Conservation (phyloP, 2,113 vertebrate species). For the Hippocampus zosterae region DNA sequence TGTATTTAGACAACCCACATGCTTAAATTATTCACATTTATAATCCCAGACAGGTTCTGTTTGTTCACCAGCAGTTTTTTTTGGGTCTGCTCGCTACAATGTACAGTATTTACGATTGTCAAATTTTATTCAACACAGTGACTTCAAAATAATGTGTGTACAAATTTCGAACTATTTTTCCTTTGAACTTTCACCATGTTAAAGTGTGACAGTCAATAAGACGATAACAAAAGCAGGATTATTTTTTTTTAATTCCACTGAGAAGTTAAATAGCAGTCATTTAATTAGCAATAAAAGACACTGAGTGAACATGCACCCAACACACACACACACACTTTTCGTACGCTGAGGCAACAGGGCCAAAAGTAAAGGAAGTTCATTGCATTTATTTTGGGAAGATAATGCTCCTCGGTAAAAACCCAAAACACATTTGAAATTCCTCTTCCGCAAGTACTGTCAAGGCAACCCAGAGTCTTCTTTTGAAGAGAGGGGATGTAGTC, state of each 20-base stretch:
- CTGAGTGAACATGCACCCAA: slow-evolving; percentile 43
- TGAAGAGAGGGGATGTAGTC: slow-evolving; percentile 65
- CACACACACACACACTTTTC: slow-evolving; percentile 28
- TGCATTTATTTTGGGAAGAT: slow-evolving; percentile 57
- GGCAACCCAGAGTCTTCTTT: slow-evolving; percentile 64
- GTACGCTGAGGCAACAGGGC: slow-evolving; percentile 34
- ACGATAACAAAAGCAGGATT: slow-evolving; percentile 17
- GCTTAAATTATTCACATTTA: neutral
- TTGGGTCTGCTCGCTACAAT: neutral
- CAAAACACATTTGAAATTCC: slow-evolving; percentile 59
- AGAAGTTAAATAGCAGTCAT: slow-evolving; percentile 53
- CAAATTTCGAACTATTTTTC: neutral
- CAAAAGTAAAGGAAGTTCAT: slow-evolving; percentile 55
- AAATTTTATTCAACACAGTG: neutral
- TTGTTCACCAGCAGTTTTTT: neutral
- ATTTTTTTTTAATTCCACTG: slow-evolving; percentile 9
- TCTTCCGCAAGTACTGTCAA: slow-evolving; percentile 53
- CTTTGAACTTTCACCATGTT: neutral
- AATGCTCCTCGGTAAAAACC: slow-evolving; percentile 59
- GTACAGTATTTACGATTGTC: neutral
- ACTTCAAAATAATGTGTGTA: neutral
- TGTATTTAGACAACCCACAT: no score
- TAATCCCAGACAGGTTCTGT: neutral
- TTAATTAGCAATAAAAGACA: slow-evolving; percentile 54
- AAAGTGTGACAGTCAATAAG: slow-evolving; percentile 11